Conservation (phyloP, 2,113 vertebrate genomes). For the Mesembrinibis cayennensis region DNA sequence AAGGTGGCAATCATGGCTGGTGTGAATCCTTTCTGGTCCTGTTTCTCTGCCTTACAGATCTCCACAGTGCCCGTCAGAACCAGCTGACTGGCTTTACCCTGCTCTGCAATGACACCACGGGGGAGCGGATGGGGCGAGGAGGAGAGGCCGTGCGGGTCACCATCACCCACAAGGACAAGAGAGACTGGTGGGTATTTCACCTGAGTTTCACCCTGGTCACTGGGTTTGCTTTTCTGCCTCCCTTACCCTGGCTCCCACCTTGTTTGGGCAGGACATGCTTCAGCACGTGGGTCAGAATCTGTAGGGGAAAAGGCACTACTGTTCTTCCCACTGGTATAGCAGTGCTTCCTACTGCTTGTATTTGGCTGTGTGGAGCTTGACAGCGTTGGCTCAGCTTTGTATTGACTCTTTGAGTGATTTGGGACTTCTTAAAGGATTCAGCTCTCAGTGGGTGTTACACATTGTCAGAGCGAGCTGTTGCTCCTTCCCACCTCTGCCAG, state of each 20-base stretch:
- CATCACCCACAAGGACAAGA: conserved; percentile 83
- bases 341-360: not conserved
- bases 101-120: conserved; percentile 78
- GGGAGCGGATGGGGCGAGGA: conserved; percentile 78
- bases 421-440: not conserved
- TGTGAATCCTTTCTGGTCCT: not conserved
- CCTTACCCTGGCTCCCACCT: not conserved
- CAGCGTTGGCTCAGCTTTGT: not conserved
- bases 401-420: not conserved
- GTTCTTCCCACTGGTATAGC: not conserved
- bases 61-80: conserved; percentile 74
- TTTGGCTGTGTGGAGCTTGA: not conserved
- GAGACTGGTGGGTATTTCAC: conserved; percentile 76
- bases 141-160: conserved; percentile 81
- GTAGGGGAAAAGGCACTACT: not conserved
- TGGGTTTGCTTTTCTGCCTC: not conserved
- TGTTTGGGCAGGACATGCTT: not conserved
- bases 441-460: not conserved
- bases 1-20: not conserved
- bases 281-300: not conserved
- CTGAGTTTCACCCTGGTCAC: too few species aligned
- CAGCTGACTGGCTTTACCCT: conserved; percentile 81
- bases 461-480: not conserved
- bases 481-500: not conserved
- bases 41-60: conserved; percentile 68